Evolutionary conservation across 1,140 invertebrate genomes (phyloP).

Genomic region (Halictus rubicundus): DNA sequence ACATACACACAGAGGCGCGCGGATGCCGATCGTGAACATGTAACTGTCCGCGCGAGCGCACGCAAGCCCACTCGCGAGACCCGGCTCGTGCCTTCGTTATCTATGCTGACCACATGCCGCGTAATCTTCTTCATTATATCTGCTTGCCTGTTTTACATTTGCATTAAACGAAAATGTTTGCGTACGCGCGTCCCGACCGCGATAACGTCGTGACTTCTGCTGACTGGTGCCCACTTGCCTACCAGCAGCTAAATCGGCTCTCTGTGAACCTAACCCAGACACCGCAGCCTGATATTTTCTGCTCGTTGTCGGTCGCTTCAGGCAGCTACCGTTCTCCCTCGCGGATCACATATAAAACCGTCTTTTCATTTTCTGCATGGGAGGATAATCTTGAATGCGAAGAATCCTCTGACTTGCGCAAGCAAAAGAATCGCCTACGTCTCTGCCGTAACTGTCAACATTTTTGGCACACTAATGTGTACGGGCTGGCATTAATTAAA

Average conservation of each 20-base stretch:
- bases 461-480: too few species aligned
- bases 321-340: background rate
- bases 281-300: slow-evolving; percentile 1
- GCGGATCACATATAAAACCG: background rate
- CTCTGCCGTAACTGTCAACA: too few species aligned
- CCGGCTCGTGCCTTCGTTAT: slow-evolving; percentile 70
- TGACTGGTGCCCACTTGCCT: slow-evolving; percentile 13
- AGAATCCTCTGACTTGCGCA: background rate
- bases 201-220: slow-evolving; percentile 53
- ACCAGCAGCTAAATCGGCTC: slow-evolving; percentile 9
- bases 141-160: slow-evolving; percentile 73
- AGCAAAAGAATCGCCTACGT: too few species aligned
- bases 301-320: slow-evolving; percentile 21
- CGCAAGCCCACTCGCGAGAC: slow-evolving; percentile 5
- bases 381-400: background rate
- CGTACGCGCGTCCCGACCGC: slow-evolving; percentile 52
- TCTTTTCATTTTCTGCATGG: background rate
- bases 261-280: background rate
- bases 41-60: too few species aligned
- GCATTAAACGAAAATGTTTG: slow-evolving; percentile 78
- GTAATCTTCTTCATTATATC: slow-evolving; percentile 79
- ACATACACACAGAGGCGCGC: background rate
- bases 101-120: slow-evolving; percentile 77
- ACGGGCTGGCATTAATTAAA: too few species aligned
- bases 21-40: too few species aligned